A percentile compares a stretch with the other conserved stretches of the same genome.
phyloP scores from a whole-genome alignment of 2,797 vertebrate species.

The Rhinophrynus dorsalis region DNA sequence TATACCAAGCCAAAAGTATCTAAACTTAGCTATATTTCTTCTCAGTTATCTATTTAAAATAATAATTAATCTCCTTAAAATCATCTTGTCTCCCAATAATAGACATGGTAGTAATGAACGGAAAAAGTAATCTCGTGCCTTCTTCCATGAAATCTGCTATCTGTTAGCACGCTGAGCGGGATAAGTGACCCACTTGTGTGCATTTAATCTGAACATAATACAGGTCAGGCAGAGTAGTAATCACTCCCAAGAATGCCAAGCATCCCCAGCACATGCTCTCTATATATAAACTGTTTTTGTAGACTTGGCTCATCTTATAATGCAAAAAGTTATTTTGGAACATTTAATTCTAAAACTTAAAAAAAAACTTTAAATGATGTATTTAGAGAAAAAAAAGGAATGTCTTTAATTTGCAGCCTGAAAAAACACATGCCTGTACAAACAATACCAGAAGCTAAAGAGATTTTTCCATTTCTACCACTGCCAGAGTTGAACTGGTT shows the following conservation, averaged over 20 bases:
- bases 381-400: conserved; percentile 36
- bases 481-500: conserved; percentile 14
- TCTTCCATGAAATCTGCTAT: conserved; percentile 47
- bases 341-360: background rate
- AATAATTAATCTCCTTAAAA: conserved; percentile 1
- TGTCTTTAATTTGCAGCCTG: conserved; percentile 44
- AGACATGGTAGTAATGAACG: conserved; percentile 30
- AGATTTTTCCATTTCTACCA: conserved; percentile 25
- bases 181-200: conserved; percentile 58
- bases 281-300: conserved; percentile 64
- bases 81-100: background rate
- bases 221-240: conserved; percentile 62
- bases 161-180: conserved; percentile 55
- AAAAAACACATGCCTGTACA: conserved; percentile 32
- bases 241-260: conserved; percentile 62
- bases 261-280: conserved; percentile 55
- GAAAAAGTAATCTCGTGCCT: background rate
- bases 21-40: background rate
- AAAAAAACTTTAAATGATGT: conserved; percentile 17
- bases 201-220: conserved; percentile 61
- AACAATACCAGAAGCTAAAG: conserved; percentile 34
- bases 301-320: conserved; percentile 59
- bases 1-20: background rate
- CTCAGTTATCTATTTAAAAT: too few species aligned
- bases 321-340: conserved; percentile 51